A percentile compares a stretch with the other conserved stretches of the same genome.
Evolutionary conservation across 2,113 vertebrate genomes (phyloP).

Genomic region (Leuciscus idus): DNA sequence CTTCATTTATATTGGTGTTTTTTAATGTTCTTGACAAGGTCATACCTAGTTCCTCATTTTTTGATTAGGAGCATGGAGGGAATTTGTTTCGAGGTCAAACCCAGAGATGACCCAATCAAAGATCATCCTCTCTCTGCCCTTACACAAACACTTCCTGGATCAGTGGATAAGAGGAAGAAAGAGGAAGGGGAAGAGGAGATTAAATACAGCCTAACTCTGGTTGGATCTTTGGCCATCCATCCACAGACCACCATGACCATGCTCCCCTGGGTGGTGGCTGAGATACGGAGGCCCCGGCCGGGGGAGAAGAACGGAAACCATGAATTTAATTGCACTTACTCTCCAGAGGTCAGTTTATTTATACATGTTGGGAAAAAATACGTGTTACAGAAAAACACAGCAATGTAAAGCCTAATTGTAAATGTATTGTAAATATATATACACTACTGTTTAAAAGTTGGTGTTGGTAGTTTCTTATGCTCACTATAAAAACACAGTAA

Average conservation of each 20-base stretch:
- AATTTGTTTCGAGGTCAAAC: constrained; percentile 74
- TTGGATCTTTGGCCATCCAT: constrained; percentile 85
- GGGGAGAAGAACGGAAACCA: constrained; percentile 60
- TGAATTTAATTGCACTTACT: background rate
- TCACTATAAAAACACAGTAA: too few relatives aligned
- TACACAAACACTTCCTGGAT: constrained; percentile 1
- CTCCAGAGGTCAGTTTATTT: constrained; percentile 38
- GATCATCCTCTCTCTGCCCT: constrained; percentile 5
- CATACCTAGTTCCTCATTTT: background rate
- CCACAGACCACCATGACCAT: constrained; percentile 90
- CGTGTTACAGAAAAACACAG: background rate
- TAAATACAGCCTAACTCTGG: constrained; percentile 81
- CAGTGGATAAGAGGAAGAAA: constrained; percentile 27
- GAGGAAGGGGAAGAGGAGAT: constrained; percentile 61
- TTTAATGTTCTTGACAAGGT: background rate
- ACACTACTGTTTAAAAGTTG: background rate
- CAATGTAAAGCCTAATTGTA: background rate
- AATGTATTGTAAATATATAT: background rate
- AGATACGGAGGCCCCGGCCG: constrained; percentile 76
- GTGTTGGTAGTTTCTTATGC: background rate
- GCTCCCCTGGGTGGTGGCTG: constrained; percentile 94
- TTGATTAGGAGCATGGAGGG: constrained; percentile 70
- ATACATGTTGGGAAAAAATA: background rate
- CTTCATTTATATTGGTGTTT: background rate
- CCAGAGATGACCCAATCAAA: constrained; percentile 41